A percentile compares a stretch with the other conserved stretches of the same genome.
Conservation (phyloP, 1,140 invertebrate genomes). For the Nixonia krombeini region DNA sequence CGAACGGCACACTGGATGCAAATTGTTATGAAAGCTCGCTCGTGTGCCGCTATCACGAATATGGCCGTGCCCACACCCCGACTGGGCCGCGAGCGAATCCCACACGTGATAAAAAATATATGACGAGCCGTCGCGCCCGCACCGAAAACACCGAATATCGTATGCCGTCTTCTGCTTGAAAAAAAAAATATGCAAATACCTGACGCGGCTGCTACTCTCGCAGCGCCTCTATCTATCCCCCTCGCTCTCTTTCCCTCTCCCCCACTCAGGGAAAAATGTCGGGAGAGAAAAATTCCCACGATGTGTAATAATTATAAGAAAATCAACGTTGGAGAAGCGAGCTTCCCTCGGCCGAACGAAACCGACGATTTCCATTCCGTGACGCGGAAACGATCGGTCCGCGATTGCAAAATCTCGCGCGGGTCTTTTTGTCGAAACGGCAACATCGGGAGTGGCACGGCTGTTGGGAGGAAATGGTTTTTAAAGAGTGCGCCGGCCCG, state of each 20-base stretch:
- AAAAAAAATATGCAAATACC: conserved; percentile 25
- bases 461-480: too few species aligned
- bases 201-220: not conserved
- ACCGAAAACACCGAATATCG: conserved; percentile 37
- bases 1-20: conserved; percentile 60
- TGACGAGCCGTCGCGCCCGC: conserved; percentile 32
- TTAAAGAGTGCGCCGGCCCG: conserved; percentile 55
- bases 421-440: too few species aligned
- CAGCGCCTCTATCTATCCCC: not conserved
- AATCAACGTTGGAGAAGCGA: too few species aligned
- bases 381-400: too few species aligned
- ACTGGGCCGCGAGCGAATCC: conserved; percentile 48
- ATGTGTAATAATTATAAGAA: too few species aligned
- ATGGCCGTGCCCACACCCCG: conserved; percentile 43
- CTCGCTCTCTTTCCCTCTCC: too few species aligned
- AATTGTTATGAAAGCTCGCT: conserved; percentile 69
- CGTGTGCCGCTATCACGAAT: conserved; percentile 58
- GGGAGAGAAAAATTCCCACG: too few species aligned
- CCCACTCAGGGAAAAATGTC: too few species aligned
- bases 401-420: too few species aligned
- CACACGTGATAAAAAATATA: conserved; percentile 69
- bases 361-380: too few species aligned
- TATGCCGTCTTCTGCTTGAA: conserved; percentile 12
- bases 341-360: too few species aligned
- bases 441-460: too few species aligned